Percentiles rank a stretch among this genome's conserved stretches.
These are phyloP conservation scores for Leucoptera coffeella DNA, from an alignment of 2,888 invertebrate species.

Conservation along the genomic window DNA sequence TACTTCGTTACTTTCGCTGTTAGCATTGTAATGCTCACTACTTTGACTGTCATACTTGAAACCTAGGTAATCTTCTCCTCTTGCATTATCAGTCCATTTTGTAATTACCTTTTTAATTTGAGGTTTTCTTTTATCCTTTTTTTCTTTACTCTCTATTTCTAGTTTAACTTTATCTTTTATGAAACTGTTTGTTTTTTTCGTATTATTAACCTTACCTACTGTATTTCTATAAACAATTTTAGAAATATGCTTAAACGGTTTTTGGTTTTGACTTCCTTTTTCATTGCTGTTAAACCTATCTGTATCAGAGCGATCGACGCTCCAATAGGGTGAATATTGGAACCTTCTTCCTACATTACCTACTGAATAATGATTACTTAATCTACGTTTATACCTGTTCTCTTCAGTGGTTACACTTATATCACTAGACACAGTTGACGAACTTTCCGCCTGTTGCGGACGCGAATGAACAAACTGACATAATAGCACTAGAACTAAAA, in stretches of 20 bases:
- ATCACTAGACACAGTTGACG: conserved; percentile 9
- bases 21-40: too few relatives aligned
- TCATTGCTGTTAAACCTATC: too few relatives aligned
- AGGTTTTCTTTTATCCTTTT: conserved; percentile 15
- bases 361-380: too few relatives aligned
- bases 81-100: conserved; percentile 46
- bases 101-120: conserved; percentile 38
- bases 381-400: conserved; percentile 33
- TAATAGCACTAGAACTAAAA: conserved; percentile 28
- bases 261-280: too few relatives aligned
- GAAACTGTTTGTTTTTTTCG: conserved; percentile 8
- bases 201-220: too few relatives aligned
- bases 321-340: too few relatives aligned
- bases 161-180: conserved; percentile 9
- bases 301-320: too few relatives aligned
- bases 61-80: conserved; percentile 32
- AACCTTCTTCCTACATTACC: too few relatives aligned
- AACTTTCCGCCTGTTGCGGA: conserved; percentile 21
- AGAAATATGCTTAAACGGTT: too few relatives aligned
- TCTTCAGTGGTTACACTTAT: conserved; percentile 21
- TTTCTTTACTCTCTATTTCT: conserved; percentile 5
- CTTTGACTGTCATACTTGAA: too few relatives aligned
- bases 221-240: too few relatives aligned
- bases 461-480: conserved; percentile 25
- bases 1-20: too few relatives aligned